Evolutionary conservation across 1,140 invertebrate species (phyloP).

Genomic region (Panagrolaimus sp.): DNA sequence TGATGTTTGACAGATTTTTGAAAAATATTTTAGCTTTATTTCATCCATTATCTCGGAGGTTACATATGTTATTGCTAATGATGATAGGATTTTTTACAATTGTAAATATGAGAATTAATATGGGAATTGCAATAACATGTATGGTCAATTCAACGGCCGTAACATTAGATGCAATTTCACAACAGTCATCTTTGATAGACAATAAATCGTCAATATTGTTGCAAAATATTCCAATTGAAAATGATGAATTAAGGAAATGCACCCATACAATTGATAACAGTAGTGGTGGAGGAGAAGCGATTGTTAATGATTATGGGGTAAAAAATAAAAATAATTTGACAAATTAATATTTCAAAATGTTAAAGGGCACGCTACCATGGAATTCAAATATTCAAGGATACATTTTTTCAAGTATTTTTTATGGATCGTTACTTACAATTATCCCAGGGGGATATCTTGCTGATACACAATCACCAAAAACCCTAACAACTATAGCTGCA

Average conservation of each 20-base stretch:
- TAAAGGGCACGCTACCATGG: conserved; percentile 37
- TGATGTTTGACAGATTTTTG: too few relatives aligned
- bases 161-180: background rate
- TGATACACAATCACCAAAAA: conserved; percentile 32
- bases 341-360: background rate
- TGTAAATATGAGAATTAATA: conserved; percentile 43
- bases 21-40: conserved; percentile 29
- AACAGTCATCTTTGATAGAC: conserved; percentile 1
- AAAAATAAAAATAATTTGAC: background rate
- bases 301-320: conserved; percentile 48
- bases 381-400: conserved; percentile 32
- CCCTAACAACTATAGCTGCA: conserved; percentile 27
- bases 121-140: conserved; percentile 48
- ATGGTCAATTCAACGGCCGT: conserved; percentile 47
- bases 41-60: conserved; percentile 38
- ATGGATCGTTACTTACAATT: conserved; percentile 36
- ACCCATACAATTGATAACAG: background rate
- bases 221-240: conserved; percentile 24
- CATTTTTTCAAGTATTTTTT: conserved; percentile 44
- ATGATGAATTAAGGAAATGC: background rate
- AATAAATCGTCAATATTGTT: background rate
- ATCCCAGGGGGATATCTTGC: conserved; percentile 36
- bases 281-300: background rate
- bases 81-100: conserved; percentile 42
- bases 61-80: conserved; percentile 38